A percentile compares a stretch with the other conserved stretches of the same genome.
These are phyloP conservation scores for Cephus rjabovi DNA, from an alignment of 2,888 invertebrate genomes.

Conservation along the genomic window DNA sequence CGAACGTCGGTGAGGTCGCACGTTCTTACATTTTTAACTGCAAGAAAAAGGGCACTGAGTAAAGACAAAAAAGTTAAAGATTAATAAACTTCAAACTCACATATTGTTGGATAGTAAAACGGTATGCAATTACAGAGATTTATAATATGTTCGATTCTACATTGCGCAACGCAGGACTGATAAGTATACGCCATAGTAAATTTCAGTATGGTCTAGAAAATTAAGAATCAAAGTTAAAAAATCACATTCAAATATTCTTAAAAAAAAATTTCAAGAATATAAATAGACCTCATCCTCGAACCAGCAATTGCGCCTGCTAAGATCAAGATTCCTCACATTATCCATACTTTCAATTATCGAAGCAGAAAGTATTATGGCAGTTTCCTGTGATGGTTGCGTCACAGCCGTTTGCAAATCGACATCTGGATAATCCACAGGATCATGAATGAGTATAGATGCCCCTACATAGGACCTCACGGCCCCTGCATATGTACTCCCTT, in stretches of 20 bases:
- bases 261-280: background rate
- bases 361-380: conserved; percentile 68
- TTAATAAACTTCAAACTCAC: conserved; percentile 37
- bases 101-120: conserved; percentile 68
- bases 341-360: conserved; percentile 65
- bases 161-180: conserved; percentile 70
- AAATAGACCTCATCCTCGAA: conserved; percentile 68
- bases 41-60: conserved; percentile 12
- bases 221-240: background rate
- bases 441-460: conserved; percentile 66
- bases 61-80: background rate
- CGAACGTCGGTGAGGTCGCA: conserved; percentile 48
- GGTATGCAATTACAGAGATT: conserved; percentile 68
- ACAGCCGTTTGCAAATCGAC: conserved; percentile 64
- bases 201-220: background rate
- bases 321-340: conserved; percentile 51
- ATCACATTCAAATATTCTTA: background rate
- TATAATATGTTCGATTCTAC: conserved; percentile 64
- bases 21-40: conserved; percentile 35
- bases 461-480: conserved; percentile 54
- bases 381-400: conserved; percentile 61
- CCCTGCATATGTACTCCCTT: conserved; percentile 50
- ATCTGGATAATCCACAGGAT: conserved; percentile 70
- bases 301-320: conserved; percentile 65
- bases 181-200: conserved; percentile 64